Evolutionary conservation across 2,888 invertebrate genomes (phyloP), one percentile per base, ranked within the genome.

Genomic region (Clepsis dumicolana): DNA sequence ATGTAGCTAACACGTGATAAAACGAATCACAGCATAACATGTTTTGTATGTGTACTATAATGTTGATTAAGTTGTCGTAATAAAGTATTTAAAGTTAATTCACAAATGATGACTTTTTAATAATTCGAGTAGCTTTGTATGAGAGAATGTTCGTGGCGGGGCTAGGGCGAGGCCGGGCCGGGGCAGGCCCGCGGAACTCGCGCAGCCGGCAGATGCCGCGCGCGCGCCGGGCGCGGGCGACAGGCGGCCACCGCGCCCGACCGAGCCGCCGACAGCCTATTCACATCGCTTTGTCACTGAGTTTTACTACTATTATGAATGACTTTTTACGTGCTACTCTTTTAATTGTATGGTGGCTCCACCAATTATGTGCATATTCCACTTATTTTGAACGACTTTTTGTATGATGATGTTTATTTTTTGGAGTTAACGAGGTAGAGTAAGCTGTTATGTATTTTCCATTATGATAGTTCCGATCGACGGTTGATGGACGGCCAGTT

Each of bases 61-160:
- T 91, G 90, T 93, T 92, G 90, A 89, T 90, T 92, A 92, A 93
- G 93, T 93, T 93, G 90, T 93, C 93, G 87, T 91, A 93, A 93
- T 93, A 93, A 93, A 93, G 92, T 93, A 93, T 93, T 93, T 93
- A 91, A 93, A 92, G 91, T 91, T 91, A 90, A 89, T 91, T 91
- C 85, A 88, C 86, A 87, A 83, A 81, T 81, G 81, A 84, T 86
- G 90, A 88, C 86, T 93, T 93, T 91, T 48, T 48, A 48, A 48
- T 48, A 86, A 90, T 91, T 86, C 77, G 82, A 75, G 84, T 87
- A 84, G 84, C 80, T 75, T 79, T 38, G 57, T n/a, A 21, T 35
- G 59, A 44, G 60, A 16, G 60, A 27, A 48, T 29, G 38, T 16
- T 16, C 59, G 25, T 8, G 25, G 25, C 25, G 38, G 57, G 21